These are phyloP conservation scores for Criorhina ranunculi DNA, from an alignment of 2,888 invertebrate genomes.

Conservation along the genomic window DNA sequence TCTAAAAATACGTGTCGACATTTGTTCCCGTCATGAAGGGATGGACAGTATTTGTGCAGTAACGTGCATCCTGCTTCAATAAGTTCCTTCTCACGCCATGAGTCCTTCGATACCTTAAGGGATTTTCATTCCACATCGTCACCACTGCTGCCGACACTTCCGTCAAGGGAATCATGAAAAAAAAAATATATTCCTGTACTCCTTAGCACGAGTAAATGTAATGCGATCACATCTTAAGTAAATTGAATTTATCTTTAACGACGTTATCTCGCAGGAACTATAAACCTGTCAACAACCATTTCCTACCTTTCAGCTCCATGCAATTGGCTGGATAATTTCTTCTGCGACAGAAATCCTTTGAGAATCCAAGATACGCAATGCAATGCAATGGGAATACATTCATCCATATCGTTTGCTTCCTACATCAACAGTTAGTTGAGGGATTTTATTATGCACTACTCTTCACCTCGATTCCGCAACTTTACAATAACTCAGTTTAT, in stretches of 20 bases:
- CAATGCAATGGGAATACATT: not conserved
- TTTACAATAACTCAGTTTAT: constrained; percentile 45
- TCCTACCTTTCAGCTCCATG: constrained; percentile 8
- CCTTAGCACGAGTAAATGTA: constrained; percentile 48
- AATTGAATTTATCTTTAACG: constrained; percentile 63
- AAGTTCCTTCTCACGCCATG: no score
- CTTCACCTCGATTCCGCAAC: not conserved
- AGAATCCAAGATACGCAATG: constrained; percentile 4
- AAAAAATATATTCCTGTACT: constrained; percentile 3
- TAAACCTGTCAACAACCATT: constrained; percentile 63
- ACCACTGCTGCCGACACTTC: constrained; percentile 54
- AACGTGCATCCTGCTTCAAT: no score
- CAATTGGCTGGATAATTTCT: constrained; percentile 10
- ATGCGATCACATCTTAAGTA: constrained; percentile 54
- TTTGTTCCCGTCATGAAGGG: no score
- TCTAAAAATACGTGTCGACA: no score
- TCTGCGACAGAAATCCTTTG: constrained; percentile 9
- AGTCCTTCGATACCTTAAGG: no score
- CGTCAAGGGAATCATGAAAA: constrained; percentile 60
- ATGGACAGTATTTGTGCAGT: no score
- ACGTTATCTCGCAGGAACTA: constrained; percentile 27
- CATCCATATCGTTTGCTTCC: not conserved
- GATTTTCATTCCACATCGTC: constrained; percentile 14
- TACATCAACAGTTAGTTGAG: constrained; percentile 24
- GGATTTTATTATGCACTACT: constrained; percentile 3